A percentile compares a stretch with the other conserved stretches of the same genome.
These are phyloP conservation scores for Lineus longissimus DNA, from an alignment of 1,140 invertebrate genomes.

Conservation along the genomic window DNA sequence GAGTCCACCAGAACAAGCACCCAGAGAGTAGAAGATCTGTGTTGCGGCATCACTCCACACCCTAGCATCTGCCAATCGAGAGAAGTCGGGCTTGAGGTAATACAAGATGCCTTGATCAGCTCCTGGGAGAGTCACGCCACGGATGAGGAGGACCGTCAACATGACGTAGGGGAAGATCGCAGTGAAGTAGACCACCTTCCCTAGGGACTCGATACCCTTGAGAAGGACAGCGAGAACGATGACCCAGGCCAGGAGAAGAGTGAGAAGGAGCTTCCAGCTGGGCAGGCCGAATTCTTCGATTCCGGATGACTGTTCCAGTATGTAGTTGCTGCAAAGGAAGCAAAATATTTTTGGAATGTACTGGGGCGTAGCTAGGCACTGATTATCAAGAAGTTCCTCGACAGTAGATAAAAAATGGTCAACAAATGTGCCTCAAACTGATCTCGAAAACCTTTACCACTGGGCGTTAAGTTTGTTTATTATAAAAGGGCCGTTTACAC, in stretches of 20 bases:
- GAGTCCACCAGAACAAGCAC: conserved; percentile 88
- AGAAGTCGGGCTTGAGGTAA: conserved; percentile 44
- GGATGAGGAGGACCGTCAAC: conserved; percentile 72
- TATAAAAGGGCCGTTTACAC: neutral
- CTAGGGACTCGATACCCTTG: conserved; percentile 50
- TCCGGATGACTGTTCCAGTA: conserved; percentile 68
- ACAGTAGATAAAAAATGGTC: neutral
- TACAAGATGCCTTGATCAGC: conserved; percentile 74
- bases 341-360: neutral
- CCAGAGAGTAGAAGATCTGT: conserved; percentile 90
- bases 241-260: conserved; percentile 47
- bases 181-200: conserved; percentile 74
- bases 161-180: conserved; percentile 83
- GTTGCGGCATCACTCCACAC: conserved; percentile 88
- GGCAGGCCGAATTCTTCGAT: conserved; percentile 72
- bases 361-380: neutral
- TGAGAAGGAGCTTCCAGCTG: conserved; percentile 60
- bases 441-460: neutral
- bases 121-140: conserved; percentile 75
- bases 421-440: neutral
- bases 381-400: neutral
- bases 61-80: conserved; percentile 31
- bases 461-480: neutral
- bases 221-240: conserved; percentile 40
- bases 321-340: conserved; percentile 61